Evolutionary conservation across 1,140 invertebrate species (phyloP).

Genomic region (Neotoxoptera formosana): DNA sequence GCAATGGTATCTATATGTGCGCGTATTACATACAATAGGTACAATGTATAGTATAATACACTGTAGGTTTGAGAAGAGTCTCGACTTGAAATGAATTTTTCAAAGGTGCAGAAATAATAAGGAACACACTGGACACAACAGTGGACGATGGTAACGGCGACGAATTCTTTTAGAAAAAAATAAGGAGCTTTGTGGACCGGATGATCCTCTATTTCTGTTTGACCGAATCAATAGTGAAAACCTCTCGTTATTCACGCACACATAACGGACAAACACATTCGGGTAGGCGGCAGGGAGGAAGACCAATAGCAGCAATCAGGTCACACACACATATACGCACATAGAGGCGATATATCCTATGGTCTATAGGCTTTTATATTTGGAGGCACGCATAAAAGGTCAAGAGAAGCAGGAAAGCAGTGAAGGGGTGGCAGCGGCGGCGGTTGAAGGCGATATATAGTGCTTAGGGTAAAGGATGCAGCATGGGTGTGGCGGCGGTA

Average conservation of each 20-base stretch:
- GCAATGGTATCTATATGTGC: not conserved
- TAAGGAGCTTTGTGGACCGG: not conserved
- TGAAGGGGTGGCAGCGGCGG: not conserved
- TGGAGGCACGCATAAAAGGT: constrained; percentile 9
- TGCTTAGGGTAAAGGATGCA: not conserved
- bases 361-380: constrained; percentile 27
- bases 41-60: not conserved
- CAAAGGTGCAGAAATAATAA: not conserved
- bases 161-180: not conserved
- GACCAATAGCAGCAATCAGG: not conserved
- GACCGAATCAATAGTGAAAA: constrained; percentile 1
- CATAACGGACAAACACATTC: not conserved
- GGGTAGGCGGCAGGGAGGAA: not conserved
- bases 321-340: not conserved
- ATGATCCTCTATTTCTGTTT: not conserved
- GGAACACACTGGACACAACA: not conserved
- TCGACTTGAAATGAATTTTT: not conserved
- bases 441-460: not conserved
- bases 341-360: not conserved
- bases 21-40: not conserved
- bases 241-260: not conserved
- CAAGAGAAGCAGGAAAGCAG: not conserved
- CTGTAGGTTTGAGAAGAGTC: not conserved
- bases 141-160: not conserved
- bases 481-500: constrained; percentile 29